Base-by-base conservation (phyloP, 1,140 invertebrate genomes). In the Ips typographus region DNA sequence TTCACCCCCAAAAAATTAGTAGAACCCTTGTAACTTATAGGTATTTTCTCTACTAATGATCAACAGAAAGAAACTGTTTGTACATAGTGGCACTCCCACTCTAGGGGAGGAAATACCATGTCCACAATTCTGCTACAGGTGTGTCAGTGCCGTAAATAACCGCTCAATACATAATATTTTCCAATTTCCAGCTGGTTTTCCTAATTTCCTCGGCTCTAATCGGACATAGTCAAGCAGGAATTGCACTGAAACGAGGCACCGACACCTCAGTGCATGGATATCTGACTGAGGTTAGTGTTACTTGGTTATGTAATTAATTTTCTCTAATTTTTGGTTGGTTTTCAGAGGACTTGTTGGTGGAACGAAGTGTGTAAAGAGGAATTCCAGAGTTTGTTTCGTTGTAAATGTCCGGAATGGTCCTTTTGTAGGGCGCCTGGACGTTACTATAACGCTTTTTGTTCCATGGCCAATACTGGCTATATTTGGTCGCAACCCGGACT, bases 281-380 rank as follows among this genome's bases (percentile, higher is more conserved):
- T 78, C 84, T 92, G 71, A 91, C 91, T 5, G 91, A 93, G 88
- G 91, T 92, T 83, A 78, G 78, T 71, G 72, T 22, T 22, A 22
- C 22, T 22, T 22, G 22, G 22, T 22, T 22, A 22, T 22, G 22
- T 22, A 22, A 22, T 22, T 22, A 22, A 22, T 49, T 49, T 2
- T 3, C 44, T 49, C 3, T 3, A 49, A 2, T 49, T 49, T 8
- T 3, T 49, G 1, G 3, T 49, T 2, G 59, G 8, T 65, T 71
- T 71, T 72, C 53, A 94, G 93, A 87, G 94, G 77, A 94, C 90
- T 40, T 95, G 94, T 79, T 94, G 92, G 91, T 94, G 92, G 91
- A 94, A 94, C 79, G 94, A 95, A 82, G 88, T 94, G 2, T 95
- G 94, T 82, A 95, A 95, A 79, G 91, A 94, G 80, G 93, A 94